phyloP scores from a whole-genome alignment of 2,888 invertebrate genomes.

The Xanthia togata region DNA sequence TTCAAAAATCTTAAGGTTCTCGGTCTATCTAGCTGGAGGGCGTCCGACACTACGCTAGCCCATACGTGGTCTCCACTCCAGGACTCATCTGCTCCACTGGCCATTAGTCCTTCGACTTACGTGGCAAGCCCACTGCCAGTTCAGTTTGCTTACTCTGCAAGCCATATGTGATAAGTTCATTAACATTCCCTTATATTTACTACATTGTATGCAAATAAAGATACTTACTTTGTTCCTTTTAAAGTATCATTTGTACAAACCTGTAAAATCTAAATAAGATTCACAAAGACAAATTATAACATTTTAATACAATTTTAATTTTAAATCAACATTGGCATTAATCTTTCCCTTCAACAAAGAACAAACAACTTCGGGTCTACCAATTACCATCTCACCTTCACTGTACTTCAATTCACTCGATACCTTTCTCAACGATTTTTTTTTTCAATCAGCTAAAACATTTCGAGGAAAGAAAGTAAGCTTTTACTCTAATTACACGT shows the following conservation, averaged over 20 bases:
- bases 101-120: no score
- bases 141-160: no score
- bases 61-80: no score
- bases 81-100: no score
- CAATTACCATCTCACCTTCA: slow-evolving; percentile 20
- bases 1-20: no score
- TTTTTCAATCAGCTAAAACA: slow-evolving; percentile 65
- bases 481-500: slow-evolving; percentile 57
- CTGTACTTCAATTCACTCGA: slow-evolving; percentile 10
- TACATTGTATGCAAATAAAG: background rate
- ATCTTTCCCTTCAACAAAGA: background rate
- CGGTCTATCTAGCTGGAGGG: no score
- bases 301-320: background rate
- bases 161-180: no score
- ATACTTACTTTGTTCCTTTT: no score
- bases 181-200: background rate
- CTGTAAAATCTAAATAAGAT: background rate
- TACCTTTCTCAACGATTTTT: slow-evolving; percentile 38
- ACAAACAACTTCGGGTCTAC: slow-evolving; percentile 12
- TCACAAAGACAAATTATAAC: background rate
- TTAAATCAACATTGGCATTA: background rate
- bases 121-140: no score
- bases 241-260: no score
- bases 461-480: slow-evolving; percentile 48
- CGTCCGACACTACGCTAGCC: no score